These are phyloP conservation scores for Boloria selene DNA, from an alignment of 2,888 invertebrate genomes.

Conservation along the genomic window DNA sequence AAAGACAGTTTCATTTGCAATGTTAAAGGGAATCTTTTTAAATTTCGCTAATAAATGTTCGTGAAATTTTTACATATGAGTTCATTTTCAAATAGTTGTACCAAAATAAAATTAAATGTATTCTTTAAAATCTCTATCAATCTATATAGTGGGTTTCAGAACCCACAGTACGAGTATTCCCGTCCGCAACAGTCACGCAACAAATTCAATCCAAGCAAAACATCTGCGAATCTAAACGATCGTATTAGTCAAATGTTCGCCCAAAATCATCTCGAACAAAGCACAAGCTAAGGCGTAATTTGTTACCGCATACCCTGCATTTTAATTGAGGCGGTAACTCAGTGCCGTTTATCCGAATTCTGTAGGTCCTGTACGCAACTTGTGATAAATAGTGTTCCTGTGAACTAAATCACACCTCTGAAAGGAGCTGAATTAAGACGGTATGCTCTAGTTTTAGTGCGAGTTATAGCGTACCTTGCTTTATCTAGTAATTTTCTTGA, in stretches of 20 bases:
- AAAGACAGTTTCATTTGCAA: too few species aligned
- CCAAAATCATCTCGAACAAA: conserved; percentile 32
- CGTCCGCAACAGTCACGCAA: conserved; percentile 14
- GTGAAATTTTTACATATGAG: too few species aligned
- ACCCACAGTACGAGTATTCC: not conserved
- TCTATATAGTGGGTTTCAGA: not conserved
- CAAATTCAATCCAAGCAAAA: conserved; percentile 25
- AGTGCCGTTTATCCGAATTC: conserved; percentile 34
- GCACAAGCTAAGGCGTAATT: conserved; percentile 28
- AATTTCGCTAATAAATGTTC: too few species aligned
- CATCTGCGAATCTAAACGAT: conserved; percentile 34
- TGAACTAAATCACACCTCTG: conserved; percentile 48
- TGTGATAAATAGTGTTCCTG: conserved; percentile 44
- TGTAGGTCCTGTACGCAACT: conserved; percentile 39
- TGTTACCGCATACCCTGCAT: conserved; percentile 43
- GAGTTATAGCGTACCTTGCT: conserved; percentile 3
- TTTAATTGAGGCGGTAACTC: conserved; percentile 48
- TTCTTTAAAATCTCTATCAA: not conserved
- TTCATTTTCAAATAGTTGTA: not conserved
- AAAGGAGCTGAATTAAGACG: conserved; percentile 46
- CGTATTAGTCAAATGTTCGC: conserved; percentile 35
- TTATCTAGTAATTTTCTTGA: too few species aligned
- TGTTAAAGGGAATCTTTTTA: too few species aligned
- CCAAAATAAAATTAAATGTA: not conserved
- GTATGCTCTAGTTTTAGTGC: conserved; percentile 36